Percentiles rank a stretch among this genome's conserved stretches.
phyloP scores from a whole-genome alignment of 2,113 vertebrate species.

The Lethenteron reissneri region DNA sequence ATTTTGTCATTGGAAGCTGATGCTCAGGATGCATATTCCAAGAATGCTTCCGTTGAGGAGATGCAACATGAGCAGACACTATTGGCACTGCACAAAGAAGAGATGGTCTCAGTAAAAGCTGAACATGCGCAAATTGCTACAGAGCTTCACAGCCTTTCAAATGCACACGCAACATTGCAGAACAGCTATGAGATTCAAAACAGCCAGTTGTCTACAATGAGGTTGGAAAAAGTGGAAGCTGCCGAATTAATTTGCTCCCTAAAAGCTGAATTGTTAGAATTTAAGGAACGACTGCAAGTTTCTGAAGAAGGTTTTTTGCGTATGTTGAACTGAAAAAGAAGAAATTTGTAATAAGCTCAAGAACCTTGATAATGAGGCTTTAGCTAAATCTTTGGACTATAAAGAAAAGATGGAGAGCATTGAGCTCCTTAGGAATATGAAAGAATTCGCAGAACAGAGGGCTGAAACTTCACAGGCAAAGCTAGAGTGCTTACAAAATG shows the following conservation, averaged over 20 bases:
- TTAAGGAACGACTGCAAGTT: constrained; percentile 22
- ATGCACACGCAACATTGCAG: constrained; percentile 30
- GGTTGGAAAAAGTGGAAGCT: constrained; percentile 23
- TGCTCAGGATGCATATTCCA: constrained; percentile 26
- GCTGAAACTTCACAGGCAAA: constrained; percentile 28
- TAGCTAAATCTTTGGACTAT: constrained; percentile 18
- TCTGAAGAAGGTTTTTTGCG: constrained; percentile 19
- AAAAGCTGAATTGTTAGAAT: constrained; percentile 29
- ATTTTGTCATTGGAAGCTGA: constrained; percentile 27
- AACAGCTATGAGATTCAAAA: constrained; percentile 25
- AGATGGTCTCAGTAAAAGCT: constrained; percentile 21
- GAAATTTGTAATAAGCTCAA: constrained; percentile 24
- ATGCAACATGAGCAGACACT: constrained; percentile 23
- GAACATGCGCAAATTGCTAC: constrained; percentile 29
- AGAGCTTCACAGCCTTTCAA: constrained; percentile 27
- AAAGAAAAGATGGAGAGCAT: constrained; percentile 25
- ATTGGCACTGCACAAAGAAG: constrained; percentile 27
- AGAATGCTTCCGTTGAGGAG: constrained; percentile 24
- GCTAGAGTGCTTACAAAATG: constrained; percentile 24
- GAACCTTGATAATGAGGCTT: constrained; percentile 19
- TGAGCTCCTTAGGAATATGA: constrained; percentile 25
- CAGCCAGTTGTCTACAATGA: constrained; percentile 25
- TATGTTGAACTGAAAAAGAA: constrained; percentile 23
- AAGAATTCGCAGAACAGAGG: constrained; percentile 21
- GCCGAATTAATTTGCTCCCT: constrained; percentile 24